Percentiles rank a stretch among this genome's conserved stretches.
Conservation (phyloP, 2,888 invertebrate species). For the Alcis repandata region DNA sequence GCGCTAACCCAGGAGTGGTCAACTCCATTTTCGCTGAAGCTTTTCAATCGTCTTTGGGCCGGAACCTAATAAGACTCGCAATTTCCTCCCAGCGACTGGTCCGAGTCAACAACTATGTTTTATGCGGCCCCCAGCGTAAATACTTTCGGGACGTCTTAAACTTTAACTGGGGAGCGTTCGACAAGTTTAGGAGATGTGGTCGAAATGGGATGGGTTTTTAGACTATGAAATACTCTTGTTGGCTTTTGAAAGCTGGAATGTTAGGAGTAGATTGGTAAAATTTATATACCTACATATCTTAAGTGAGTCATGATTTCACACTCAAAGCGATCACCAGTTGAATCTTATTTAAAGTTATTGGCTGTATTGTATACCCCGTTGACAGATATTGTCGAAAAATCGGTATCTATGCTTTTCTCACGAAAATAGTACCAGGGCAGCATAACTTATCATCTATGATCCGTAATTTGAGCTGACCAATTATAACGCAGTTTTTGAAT, state of each 20-base stretch:
- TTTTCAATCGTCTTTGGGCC: conserved; percentile 71
- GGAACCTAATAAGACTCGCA: conserved; percentile 82
- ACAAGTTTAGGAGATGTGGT: conserved; percentile 20
- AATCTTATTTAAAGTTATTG: background rate
- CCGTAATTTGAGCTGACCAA: too few relatives aligned
- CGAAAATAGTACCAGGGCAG: too few relatives aligned
- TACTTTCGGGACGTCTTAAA: conserved; percentile 58
- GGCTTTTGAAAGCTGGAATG: background rate
- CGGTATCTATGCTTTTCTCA: too few relatives aligned
- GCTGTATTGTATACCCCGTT: too few relatives aligned
- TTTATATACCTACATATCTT: background rate
- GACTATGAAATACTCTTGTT: conserved; percentile 22
- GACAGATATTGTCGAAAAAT: too few relatives aligned
- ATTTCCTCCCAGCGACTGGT: conserved; percentile 71
- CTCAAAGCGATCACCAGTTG: too few relatives aligned
- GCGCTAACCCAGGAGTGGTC: conserved; percentile 52
- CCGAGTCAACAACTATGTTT: conserved; percentile 71
- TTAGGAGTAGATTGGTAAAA: background rate
- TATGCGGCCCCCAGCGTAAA: conserved; percentile 65
- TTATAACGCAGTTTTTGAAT: too few relatives aligned
- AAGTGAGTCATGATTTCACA: background rate
- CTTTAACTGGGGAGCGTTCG: conserved; percentile 39
- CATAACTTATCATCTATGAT: too few relatives aligned
- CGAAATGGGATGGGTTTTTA: conserved; percentile 24
- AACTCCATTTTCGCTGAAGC: conserved; percentile 66